Conservation (phyloP, 2,113 vertebrate genomes). For the Oceanodroma tethys region DNA sequence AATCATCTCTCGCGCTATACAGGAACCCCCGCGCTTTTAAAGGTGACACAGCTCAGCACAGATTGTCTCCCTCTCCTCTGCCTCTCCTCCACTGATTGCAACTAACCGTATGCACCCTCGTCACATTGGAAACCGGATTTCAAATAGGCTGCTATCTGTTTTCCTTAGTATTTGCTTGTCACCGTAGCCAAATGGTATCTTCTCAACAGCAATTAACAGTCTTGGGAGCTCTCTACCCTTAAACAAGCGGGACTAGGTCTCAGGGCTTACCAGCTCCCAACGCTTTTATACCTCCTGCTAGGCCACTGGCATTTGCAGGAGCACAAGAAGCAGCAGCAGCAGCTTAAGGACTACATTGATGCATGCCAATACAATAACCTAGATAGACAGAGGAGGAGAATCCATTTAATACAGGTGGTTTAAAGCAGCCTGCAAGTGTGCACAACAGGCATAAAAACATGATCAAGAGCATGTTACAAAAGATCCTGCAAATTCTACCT, state of each 20-base stretch:
- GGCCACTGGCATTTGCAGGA: background rate
- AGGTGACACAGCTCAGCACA: slow-evolving; percentile 44
- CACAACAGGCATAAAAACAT: background rate
- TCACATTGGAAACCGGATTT: slow-evolving; percentile 18
- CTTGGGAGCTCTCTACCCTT: background rate
- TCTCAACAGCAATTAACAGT: background rate
- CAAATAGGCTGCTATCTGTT: background rate
- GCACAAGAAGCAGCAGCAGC: background rate
- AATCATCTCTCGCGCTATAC: background rate
- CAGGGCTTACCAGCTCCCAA: background rate
- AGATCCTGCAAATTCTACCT: background rate
- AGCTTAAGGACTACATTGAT: background rate
- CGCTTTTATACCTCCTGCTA: background rate
- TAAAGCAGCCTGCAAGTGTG: background rate
- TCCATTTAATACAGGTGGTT: background rate
- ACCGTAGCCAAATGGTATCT: background rate
- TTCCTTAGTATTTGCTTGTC: background rate
- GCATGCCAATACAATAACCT: background rate
- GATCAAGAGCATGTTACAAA: background rate
- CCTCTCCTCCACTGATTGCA: background rate
- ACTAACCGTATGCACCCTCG: accelerated
- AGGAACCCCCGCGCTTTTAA: background rate
- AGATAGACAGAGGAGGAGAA: background rate
- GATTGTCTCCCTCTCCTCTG: slow-evolving; percentile 11
- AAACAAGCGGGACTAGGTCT: background rate